Conservation (phyloP, 2,797 vertebrate genomes). For the Diceros bicornis region DNA sequence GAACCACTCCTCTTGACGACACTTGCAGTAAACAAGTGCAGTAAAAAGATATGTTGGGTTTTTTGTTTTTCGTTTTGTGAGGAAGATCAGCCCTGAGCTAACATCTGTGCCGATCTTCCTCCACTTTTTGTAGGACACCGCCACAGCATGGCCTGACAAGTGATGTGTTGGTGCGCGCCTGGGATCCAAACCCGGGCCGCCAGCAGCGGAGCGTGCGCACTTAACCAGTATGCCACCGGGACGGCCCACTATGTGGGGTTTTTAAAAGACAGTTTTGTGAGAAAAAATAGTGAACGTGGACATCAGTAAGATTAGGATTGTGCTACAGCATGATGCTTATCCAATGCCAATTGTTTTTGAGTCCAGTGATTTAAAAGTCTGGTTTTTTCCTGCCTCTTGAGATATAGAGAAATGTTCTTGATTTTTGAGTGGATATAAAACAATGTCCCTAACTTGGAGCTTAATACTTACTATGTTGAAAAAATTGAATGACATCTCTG, state of each 20-base stretch:
- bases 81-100: no score
- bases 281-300: background rate
- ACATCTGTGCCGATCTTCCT: no score
- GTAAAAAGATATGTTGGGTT: no score
- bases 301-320: background rate
- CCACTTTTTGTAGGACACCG: no score
- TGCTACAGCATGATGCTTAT: rapidly evolving
- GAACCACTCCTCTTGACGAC: background rate
- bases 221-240: no score
- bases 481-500: background rate
- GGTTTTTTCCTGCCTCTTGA: background rate
- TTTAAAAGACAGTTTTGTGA: background rate
- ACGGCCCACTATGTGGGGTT: background rate
- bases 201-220: no score
- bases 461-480: background rate
- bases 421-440: background rate
- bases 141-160: no score
- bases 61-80: no score
- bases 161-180: no score
- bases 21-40: background rate
- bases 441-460: background rate
- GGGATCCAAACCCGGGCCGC: no score
- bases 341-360: background rate
- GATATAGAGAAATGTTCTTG: background rate
- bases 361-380: background rate